These are phyloP conservation scores for Microctonus brassicae DNA, from an alignment of 2,888 invertebrate genomes.

Conservation along the genomic window DNA sequence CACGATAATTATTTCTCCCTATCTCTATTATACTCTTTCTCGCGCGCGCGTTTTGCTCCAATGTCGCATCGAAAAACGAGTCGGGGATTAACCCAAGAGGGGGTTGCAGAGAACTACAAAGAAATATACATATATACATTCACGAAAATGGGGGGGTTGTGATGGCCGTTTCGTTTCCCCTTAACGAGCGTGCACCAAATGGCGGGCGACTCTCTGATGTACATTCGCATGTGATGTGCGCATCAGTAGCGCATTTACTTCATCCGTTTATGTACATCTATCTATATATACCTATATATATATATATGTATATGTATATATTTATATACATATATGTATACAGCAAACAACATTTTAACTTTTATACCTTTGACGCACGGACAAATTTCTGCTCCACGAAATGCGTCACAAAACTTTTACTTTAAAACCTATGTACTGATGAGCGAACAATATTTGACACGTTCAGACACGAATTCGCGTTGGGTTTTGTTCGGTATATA, in stretches of 20 bases:
- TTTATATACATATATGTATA: neutral
- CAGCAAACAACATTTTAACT: neutral
- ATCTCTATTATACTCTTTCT: neutral
- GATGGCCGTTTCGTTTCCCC: conserved; percentile 19
- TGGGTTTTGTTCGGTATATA: conserved; percentile 4
- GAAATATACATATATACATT: neutral
- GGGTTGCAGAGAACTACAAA: conserved; percentile 6
- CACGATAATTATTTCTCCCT: conserved; percentile 9
- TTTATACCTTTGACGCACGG: neutral
- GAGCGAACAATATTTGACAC: neutral
- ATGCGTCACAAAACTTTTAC: neutral
- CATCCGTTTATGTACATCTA: neutral
- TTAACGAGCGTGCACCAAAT: conserved; percentile 23
- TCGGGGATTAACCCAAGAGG: neutral
- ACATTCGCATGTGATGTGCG: neutral
- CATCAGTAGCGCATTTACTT: neutral
- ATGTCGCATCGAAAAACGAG: neutral
- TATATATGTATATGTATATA: neutral
- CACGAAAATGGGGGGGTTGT: conserved; percentile 15
- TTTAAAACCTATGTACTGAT: neutral
- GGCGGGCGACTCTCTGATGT: neutral
- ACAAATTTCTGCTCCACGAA: neutral
- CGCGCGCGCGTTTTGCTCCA: neutral
- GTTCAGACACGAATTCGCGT: conserved; percentile 6
- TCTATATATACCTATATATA: neutral